These are phyloP conservation scores for Enteromius fasciolatus DNA, from an alignment of 2,797 vertebrate genomes.

Conservation along the genomic window DNA sequence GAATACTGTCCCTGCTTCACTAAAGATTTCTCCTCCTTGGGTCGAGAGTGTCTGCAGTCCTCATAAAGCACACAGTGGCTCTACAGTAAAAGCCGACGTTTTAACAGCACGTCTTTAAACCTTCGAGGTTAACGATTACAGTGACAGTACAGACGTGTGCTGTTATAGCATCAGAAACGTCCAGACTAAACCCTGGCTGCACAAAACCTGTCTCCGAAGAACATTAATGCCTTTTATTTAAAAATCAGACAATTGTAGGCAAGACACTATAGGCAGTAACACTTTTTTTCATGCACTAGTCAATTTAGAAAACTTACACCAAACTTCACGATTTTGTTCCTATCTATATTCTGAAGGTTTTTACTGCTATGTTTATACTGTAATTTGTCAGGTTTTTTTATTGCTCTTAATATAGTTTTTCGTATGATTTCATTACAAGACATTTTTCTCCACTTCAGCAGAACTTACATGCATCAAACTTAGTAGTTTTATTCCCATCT, in stretches of 20 bases:
- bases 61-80: background rate
- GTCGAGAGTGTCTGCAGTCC: background rate
- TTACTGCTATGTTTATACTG: background rate
- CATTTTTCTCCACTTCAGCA: no score
- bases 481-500: no score
- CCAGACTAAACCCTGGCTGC: background rate
- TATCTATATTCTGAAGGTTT: background rate
- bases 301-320: background rate
- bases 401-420: no score
- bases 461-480: no score
- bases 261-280: background rate
- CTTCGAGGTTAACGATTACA: slow-evolving; percentile 14
- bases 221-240: background rate
- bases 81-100: slow-evolving; percentile 2
- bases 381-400: no score
- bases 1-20: background rate
- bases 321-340: background rate
- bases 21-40: slow-evolving; percentile 1
- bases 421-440: no score
- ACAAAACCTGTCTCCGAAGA: background rate
- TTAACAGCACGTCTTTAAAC: slow-evolving; percentile 1
- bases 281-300: background rate
- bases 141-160: background rate
- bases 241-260: background rate
- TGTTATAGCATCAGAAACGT: background rate